Conservation (phyloP, 2,113 vertebrate genomes). For the Zonotrichia leucophrys region DNA sequence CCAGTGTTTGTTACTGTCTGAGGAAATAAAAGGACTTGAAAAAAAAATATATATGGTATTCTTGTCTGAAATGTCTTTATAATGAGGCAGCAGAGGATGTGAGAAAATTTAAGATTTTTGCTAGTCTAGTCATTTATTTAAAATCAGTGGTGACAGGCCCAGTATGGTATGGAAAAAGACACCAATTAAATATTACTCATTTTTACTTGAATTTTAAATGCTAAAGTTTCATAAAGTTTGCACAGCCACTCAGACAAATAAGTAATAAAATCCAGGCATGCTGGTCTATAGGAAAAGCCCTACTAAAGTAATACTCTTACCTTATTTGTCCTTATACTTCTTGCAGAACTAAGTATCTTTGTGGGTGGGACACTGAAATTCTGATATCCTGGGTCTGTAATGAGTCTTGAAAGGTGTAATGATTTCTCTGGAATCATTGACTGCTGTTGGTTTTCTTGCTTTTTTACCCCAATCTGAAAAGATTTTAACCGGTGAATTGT, state of each 20-base stretch:
- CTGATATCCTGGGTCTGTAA: background rate
- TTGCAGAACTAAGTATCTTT: background rate
- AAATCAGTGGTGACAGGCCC: background rate
- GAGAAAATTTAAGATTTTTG: background rate
- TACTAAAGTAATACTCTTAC: background rate
- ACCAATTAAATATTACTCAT: background rate
- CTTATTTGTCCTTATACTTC: background rate
- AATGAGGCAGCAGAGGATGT: background rate
- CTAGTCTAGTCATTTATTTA: background rate
- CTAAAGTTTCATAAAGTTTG: background rate
- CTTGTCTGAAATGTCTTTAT: background rate
- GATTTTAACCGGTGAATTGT: background rate
- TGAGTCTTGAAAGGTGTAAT: background rate
- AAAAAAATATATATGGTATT: background rate
- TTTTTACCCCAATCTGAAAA: background rate
- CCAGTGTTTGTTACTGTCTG: background rate
- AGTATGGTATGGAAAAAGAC: background rate
- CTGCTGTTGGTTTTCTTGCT: background rate
- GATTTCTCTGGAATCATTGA: background rate
- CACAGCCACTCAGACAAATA: background rate
- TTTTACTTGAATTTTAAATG: background rate
- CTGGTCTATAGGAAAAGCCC: background rate
- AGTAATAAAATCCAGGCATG: background rate
- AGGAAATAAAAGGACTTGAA: background rate
- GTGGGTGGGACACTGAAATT: no score